Conservation (phyloP, 2,113 vertebrate species). For the Ageneiosus marmoratus region DNA sequence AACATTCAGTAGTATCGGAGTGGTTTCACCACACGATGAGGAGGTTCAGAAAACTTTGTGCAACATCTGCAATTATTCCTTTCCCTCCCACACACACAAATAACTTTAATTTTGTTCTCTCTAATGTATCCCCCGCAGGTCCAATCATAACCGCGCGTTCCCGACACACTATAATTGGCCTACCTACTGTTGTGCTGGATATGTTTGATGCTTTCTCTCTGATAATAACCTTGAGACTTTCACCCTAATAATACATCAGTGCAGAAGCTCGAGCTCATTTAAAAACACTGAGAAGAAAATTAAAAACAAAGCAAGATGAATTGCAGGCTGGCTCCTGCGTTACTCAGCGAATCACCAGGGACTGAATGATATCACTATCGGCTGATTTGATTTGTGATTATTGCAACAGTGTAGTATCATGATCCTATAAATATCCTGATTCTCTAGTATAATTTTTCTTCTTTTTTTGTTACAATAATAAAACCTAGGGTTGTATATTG, state of each 20-base stretch:
- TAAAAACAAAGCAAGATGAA: not conserved
- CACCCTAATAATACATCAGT: slow-evolving; percentile 25
- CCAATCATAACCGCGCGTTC: slow-evolving; percentile 15
- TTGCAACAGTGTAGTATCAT: no score
- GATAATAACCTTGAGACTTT: slow-evolving; percentile 40
- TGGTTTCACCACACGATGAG: slow-evolving; percentile 31
- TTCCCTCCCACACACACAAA: slow-evolving; percentile 20
- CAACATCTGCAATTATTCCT: slow-evolving; percentile 34
- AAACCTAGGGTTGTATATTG: no score
- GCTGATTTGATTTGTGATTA: no score
- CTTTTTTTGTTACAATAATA: no score
- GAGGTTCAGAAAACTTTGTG: slow-evolving; percentile 28
- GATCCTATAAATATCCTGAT: no score
- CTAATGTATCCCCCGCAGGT: slow-evolving; percentile 14
- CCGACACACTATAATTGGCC: slow-evolving; percentile 20
- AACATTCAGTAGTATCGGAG: no score
- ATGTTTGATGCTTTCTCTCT: slow-evolving; percentile 9
- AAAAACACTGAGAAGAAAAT: slow-evolving; percentile 14
- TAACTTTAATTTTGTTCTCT: slow-evolving; percentile 15
- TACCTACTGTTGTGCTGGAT: slow-evolving; percentile 31
- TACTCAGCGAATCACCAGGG: not conserved
- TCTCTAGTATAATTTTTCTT: no score
- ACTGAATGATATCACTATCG: no score
- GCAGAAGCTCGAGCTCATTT: not conserved
- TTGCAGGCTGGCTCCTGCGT: not conserved